A percentile compares a stretch with the other conserved stretches of the same genome.
phyloP scores from a whole-genome alignment of 2,888 invertebrate species.

The Nephrotoma guestfalica region DNA sequence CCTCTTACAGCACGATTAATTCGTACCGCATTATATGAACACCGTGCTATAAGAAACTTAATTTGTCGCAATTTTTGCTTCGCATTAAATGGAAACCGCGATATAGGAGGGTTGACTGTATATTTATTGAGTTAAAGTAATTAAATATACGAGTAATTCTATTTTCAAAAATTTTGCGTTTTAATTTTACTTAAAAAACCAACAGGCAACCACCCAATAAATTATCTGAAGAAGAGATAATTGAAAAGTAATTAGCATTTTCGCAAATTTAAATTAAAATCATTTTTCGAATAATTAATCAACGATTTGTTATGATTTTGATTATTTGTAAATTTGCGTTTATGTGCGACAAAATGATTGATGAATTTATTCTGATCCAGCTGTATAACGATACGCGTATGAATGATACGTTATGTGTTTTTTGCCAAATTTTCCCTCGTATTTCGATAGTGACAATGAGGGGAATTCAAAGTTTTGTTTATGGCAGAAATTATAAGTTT shows the following conservation, averaged over 20 bases:
- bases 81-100: no score
- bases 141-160: no score
- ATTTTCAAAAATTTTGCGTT: no score
- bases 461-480: neutral
- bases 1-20: no score
- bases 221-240: neutral
- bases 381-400: neutral
- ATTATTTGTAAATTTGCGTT: neutral
- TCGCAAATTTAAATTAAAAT: neutral
- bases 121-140: no score
- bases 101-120: no score
- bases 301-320: neutral
- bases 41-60: no score
- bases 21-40: no score
- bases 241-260: neutral
- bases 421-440: neutral
- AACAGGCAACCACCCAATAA: neutral
- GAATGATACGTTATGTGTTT: neutral
- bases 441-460: neutral
- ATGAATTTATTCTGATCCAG: neutral
- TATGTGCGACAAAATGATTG: neutral
- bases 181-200: neutral
- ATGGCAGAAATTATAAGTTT: neutral
- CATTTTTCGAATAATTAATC: neutral
- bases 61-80: no score